These are phyloP conservation scores for Onychomys leucogaster DNA, from an alignment of 2,797 vertebrate genomes.

Conservation along the genomic window DNA sequence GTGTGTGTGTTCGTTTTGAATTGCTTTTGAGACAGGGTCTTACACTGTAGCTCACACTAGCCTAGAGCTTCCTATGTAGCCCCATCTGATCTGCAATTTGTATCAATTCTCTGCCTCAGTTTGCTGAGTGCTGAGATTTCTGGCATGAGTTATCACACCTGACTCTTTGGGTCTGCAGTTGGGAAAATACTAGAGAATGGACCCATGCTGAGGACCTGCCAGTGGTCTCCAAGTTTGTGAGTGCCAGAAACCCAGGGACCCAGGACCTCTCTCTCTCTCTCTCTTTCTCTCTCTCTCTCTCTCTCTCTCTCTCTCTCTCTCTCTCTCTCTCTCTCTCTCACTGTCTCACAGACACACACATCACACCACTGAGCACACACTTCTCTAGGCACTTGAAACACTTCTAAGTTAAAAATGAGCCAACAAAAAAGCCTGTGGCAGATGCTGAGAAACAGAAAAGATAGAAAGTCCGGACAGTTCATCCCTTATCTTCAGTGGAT, in stretches of 20 bases:
- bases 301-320: too few relatives aligned
- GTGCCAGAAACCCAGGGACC: neutral
- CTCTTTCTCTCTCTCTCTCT: too few relatives aligned
- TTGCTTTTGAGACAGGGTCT: neutral
- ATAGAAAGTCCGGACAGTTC: too few relatives aligned
- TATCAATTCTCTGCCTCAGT: neutral
- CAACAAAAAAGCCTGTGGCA: neutral
- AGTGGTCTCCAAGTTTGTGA: neutral
- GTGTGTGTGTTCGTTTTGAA: neutral
- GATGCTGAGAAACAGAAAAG: neutral
- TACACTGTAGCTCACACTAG: neutral
- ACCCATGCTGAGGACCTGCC: neutral
- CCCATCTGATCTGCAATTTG: neutral
- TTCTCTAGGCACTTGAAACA: neutral
- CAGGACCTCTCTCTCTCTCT: neutral
- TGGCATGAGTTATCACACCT: neutral
- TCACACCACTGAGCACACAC: neutral
- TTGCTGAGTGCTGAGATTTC: neutral
- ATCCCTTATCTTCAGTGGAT: neutral
- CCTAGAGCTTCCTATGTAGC: neutral
- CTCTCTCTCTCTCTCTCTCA: too few relatives aligned
- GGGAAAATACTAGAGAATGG: neutral
- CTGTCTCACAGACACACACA: neutral
- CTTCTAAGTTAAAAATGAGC: neutral
- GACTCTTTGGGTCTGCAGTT: neutral